Percentiles rank a stretch among this genome's conserved stretches.
These are phyloP conservation scores for Helicoverpa armigera DNA, from an alignment of 1,140 invertebrate genomes.

Conservation along the genomic window DNA sequence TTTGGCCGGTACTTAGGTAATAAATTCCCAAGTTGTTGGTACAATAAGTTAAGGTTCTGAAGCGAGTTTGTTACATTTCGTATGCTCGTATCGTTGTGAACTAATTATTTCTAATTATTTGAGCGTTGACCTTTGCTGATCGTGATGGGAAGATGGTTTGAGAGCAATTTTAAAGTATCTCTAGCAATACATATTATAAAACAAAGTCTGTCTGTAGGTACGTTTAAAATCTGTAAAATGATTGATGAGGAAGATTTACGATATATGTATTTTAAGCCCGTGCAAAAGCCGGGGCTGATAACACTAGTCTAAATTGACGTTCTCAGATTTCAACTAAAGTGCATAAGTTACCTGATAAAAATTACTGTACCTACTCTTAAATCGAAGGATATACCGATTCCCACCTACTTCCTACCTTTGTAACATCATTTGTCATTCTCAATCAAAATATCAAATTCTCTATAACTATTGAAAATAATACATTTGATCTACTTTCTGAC, in stretches of 20 bases:
- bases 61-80: slow-evolving; percentile 69
- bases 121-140: slow-evolving; percentile 62
- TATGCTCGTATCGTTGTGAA: slow-evolving; percentile 58
- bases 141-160: background rate
- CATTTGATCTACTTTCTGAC: slow-evolving; percentile 13
- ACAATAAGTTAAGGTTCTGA: slow-evolving; percentile 64
- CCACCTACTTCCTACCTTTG: background rate
- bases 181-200: no score
- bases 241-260: background rate
- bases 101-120: slow-evolving; percentile 73
- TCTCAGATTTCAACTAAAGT: no score
- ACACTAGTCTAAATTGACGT: background rate
- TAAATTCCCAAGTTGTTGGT: slow-evolving; percentile 61
- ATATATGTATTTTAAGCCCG: no score
- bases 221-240: background rate
- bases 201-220: background rate
- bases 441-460: slow-evolving; percentile 31
- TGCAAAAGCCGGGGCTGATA: background rate
- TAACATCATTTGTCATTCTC: slow-evolving; percentile 6
- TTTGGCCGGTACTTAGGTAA: slow-evolving; percentile 13
- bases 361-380: no score
- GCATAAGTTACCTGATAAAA: no score
- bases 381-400: background rate
- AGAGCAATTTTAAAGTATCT: background rate
- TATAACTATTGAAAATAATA: background rate